Conservation (phyloP, 2,797 vertebrate genomes). For the Chiroxiphia lanceolata region DNA sequence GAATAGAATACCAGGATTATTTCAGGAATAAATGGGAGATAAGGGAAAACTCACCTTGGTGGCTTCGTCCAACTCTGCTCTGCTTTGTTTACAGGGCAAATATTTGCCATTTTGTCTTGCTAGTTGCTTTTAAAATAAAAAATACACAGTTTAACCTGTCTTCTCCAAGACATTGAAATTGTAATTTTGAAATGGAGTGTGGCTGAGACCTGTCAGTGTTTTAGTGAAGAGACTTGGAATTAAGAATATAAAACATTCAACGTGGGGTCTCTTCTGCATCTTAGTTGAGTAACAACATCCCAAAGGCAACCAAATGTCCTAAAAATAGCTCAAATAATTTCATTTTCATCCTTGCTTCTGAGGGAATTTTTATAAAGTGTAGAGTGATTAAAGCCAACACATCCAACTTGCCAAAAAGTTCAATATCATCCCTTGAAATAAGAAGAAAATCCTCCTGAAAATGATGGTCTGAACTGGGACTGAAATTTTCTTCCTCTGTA, state of each 20-base stretch:
- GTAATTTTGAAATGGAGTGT: neutral
- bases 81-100: rapidly evolving
- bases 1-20: neutral
- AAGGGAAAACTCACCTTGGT: neutral
- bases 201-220: neutral
- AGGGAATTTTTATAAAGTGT: neutral
- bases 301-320: neutral
- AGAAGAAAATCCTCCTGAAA: neutral
- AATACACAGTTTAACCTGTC: rapidly evolving
- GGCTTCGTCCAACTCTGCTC: neutral
- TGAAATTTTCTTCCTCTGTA: neutral
- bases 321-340: neutral
- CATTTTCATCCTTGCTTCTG: neutral
- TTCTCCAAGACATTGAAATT: neutral
- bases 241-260: neutral
- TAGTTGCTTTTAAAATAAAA: neutral
- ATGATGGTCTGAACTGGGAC: neutral
- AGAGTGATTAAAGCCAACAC: neutral
- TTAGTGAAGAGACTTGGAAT: neutral
- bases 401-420: neutral
- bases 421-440: neutral
- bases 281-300: neutral
- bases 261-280: rapidly evolving
- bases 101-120: neutral
- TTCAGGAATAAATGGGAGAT: neutral